Percentiles rank a stretch among this genome's conserved stretches.
Evolutionary conservation across 2,888 invertebrate species (phyloP).

Genomic region (Marasmarcha lunaedactyla): DNA sequence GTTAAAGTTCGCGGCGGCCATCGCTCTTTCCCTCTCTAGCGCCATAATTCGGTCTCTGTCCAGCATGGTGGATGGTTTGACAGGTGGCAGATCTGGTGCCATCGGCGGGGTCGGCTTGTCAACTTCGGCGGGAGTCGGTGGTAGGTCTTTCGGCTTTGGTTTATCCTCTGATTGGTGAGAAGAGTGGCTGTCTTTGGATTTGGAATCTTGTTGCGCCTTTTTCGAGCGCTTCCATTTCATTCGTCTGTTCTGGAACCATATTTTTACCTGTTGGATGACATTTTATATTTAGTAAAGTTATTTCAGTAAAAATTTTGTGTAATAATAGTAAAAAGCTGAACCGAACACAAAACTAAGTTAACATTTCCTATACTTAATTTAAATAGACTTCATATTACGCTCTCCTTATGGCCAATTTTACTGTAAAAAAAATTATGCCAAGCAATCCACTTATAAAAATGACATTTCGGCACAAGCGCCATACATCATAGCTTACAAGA

Average conservation of each 20-base stretch:
- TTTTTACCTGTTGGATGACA: slow-evolving; percentile 83
- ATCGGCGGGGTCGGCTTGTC: slow-evolving; percentile 37
- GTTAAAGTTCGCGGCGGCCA: slow-evolving; percentile 64
- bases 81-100: slow-evolving; percentile 58
- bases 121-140: slow-evolving; percentile 26
- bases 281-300: background rate
- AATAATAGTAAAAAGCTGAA: background rate
- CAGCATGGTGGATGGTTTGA: slow-evolving; percentile 51
- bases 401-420: no score
- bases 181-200: slow-evolving; percentile 55
- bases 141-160: slow-evolving; percentile 37
- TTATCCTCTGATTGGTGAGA: slow-evolving; percentile 43
- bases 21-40: slow-evolving; percentile 54
- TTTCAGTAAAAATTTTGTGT: background rate
- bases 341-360: no score
- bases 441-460: no score
- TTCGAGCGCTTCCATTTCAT: slow-evolving; percentile 99
- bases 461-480: no score
- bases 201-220: slow-evolving; percentile 92
- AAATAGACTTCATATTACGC: no score
- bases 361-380: no score
- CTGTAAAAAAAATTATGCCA: no score
- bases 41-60: slow-evolving; percentile 64
- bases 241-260: slow-evolving; percentile 98
- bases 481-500: no score